phyloP scores from a whole-genome alignment of 2,113 vertebrate species.

The Oryzias melastigma region DNA sequence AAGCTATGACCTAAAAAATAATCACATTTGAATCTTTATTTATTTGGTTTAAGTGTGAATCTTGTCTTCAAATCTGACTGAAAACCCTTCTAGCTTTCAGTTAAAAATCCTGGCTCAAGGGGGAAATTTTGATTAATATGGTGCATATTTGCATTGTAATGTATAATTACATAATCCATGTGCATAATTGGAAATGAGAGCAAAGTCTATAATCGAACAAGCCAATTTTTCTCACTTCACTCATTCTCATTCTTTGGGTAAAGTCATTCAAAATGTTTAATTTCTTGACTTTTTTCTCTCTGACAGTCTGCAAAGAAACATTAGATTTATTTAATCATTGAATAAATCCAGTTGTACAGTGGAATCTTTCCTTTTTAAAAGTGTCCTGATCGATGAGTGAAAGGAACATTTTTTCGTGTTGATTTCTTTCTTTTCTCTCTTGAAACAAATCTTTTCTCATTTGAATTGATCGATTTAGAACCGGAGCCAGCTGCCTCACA shows the following conservation, averaged over 20 bases:
- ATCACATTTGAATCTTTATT: not conserved
- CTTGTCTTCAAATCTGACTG: not conserved
- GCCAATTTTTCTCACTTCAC: constrained; percentile 29
- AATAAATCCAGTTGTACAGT: not conserved
- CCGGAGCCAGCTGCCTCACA: constrained; percentile 24
- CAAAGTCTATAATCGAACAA: constrained; percentile 38
- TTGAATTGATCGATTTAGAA: constrained; percentile 36
- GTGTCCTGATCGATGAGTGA: constrained; percentile 8
- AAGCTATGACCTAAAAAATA: constrained; percentile 2
- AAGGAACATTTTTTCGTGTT: constrained; percentile 13
- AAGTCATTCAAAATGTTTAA: not conserved
- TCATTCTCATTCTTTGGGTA: constrained; percentile 18
- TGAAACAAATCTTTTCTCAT: constrained; percentile 41
- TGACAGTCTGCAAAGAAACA: too few species aligned
- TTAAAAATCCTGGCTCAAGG: constrained; percentile 1
- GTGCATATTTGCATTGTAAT: constrained; percentile 26
- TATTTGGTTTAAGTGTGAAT: not conserved
- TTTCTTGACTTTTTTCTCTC: too few species aligned
- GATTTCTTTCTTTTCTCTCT: constrained; percentile 30
- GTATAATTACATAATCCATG: constrained; percentile 22
- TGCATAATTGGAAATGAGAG: constrained; percentile 28
- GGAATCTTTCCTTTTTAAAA: not conserved
- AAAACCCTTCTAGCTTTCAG: not conserved
- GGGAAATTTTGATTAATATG: constrained; percentile 17
- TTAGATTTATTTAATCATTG: too few species aligned